Evolutionary conservation across 2,888 invertebrate species (phyloP).

Genomic region (Eucera pruinosa): DNA sequence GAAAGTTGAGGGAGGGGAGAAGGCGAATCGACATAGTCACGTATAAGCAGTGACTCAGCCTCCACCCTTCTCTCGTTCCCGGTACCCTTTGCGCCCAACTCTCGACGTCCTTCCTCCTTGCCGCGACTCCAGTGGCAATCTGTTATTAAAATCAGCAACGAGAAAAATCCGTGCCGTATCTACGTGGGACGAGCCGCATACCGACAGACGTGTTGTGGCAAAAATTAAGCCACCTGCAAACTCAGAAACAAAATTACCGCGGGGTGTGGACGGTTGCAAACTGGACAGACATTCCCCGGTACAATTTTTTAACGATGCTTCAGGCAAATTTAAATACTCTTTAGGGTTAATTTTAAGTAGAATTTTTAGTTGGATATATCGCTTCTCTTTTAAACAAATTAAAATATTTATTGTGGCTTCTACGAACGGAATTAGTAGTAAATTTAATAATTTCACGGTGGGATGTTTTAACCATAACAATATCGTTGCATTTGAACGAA

Average conservation of each 20-base stretch:
- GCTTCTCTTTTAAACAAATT: too few species aligned
- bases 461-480: too few species aligned
- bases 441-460: too few species aligned
- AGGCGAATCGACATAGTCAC: constrained; percentile 77
- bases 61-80: constrained; percentile 43
- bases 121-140: constrained; percentile 73
- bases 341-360: background rate
- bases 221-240: constrained; percentile 83
- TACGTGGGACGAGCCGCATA: constrained; percentile 69
- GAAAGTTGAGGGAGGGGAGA: constrained; percentile 43
- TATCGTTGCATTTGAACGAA: too few species aligned
- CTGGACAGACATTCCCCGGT: background rate
- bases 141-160: constrained; percentile 85
- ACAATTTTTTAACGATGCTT: constrained; percentile 15
- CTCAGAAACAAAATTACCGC: constrained; percentile 69
- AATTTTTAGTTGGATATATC: background rate
- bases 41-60: constrained; percentile 82
- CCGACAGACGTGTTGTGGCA: constrained; percentile 83
- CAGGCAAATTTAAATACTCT: constrained; percentile 15
- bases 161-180: constrained; percentile 85
- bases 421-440: too few species aligned
- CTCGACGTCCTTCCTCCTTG: constrained; percentile 42
- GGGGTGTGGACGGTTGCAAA: constrained; percentile 3
- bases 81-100: constrained; percentile 26
- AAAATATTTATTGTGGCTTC: too few species aligned